Evolutionary conservation across 1,140 invertebrate genomes (phyloP).

Genomic region (Tetramorium simillimum): DNA sequence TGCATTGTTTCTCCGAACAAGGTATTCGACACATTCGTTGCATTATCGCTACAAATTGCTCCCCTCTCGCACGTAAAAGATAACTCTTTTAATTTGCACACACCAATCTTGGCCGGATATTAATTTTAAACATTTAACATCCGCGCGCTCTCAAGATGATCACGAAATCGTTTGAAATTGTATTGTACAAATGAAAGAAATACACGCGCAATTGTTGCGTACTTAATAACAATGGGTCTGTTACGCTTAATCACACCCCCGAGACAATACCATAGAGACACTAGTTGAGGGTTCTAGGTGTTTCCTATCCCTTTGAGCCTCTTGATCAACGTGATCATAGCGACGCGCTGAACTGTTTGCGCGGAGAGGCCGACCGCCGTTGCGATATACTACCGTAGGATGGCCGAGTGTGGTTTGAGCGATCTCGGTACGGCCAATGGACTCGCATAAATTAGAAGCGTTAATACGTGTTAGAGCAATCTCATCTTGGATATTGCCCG

Average conservation of each 20-base stretch:
- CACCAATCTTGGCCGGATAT: neutral
- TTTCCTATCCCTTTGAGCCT: slow-evolving; percentile 67
- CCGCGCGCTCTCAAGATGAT: neutral
- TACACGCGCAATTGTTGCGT: neutral
- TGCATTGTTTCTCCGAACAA: slow-evolving; percentile 33
- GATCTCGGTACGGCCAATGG: slow-evolving; percentile 73
- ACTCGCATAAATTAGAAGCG: slow-evolving; percentile 78
- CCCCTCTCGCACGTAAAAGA: neutral
- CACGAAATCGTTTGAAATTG: neutral
- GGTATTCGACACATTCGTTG: slow-evolving; percentile 27
- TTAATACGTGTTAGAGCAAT: slow-evolving; percentile 76
- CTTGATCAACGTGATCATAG: slow-evolving; percentile 72
- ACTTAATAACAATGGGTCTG: neutral
- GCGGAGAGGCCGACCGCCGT: slow-evolving; percentile 65
- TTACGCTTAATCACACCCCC: slow-evolving; percentile 43
- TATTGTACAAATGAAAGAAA: neutral
- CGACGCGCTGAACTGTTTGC: slow-evolving; percentile 67
- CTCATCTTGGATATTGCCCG: slow-evolving; percentile 74
- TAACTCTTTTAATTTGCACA: slow-evolving; percentile 2
- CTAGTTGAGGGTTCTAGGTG: slow-evolving; percentile 45
- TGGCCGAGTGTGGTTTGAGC: slow-evolving; percentile 59
- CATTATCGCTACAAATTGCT: slow-evolving; percentile 24
- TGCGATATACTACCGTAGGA: slow-evolving; percentile 52
- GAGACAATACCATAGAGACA: slow-evolving; percentile 49
- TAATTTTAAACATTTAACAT: neutral